Evolutionary conservation across 2,113 vertebrate genomes (phyloP), one percentile per base, ranked within the genome.

Genomic region (Alouatta palliata): DNA sequence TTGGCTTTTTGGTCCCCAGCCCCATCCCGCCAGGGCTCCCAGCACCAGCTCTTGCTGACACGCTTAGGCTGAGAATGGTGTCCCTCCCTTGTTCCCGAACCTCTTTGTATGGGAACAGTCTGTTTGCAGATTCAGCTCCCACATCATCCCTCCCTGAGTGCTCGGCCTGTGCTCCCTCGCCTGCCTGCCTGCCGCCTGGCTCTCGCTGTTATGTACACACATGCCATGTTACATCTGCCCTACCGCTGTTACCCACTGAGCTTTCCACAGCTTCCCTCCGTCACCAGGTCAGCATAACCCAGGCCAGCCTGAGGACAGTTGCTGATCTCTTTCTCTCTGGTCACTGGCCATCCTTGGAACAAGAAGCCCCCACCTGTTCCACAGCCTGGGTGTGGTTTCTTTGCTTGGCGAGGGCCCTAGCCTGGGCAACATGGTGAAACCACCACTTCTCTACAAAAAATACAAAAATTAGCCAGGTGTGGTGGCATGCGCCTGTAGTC

Each of bases 201-300:
- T n/a, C 20, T 82, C 5, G 0, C 25, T 47, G 19, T 47, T 54
- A 10, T 1, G 0, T 1, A 10, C 21, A 14, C 20, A 30, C 73
- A 20, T 14, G 8, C 45, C 1, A 0, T 11, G 20, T 43, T 52
- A 23, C 49, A 45, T 27, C 13, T 64, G 30, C 61, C 0, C 43
- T 61, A 6, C 56, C n/a, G 0, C 9, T 20, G 3, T 79, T 32
- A 17, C 10, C 54, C 64, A 70, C 45, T 52, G 2, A 7, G 19
- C 10, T 40, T 71, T 56, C 66, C 35, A 13, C 2, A 6, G 47
- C 30, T 84, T 37, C 58, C 43, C 54, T 70, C 17, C 5, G 54
- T 30, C 47, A n/a, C 30, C n/a, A 6, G 2, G 19, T 27, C 14
- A 14, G 13, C 27, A 9, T 52, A 47, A 5, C 6, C 82, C 30